phyloP scores from a whole-genome alignment of 2,797 vertebrate species.

The Pseudomugil tenellus region DNA sequence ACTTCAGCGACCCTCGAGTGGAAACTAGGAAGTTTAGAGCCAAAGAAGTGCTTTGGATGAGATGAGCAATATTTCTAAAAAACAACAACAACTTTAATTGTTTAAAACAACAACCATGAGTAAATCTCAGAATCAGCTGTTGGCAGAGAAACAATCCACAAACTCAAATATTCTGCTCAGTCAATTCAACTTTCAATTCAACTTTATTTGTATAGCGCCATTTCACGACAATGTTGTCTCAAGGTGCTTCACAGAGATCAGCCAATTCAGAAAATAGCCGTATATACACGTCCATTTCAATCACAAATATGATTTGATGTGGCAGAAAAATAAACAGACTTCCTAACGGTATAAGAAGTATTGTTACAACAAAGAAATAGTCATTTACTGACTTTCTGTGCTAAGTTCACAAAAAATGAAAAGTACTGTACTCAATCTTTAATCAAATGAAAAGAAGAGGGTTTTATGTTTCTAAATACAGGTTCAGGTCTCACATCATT shows the following conservation, averaged over 20 bases:
- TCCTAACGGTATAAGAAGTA: neutral
- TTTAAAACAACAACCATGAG: neutral
- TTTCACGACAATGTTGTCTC: too few relatives aligned
- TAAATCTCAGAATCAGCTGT: neutral
- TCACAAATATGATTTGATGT: neutral
- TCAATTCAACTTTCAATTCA: too few relatives aligned
- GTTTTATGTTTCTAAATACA: neutral
- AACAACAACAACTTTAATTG: too few relatives aligned
- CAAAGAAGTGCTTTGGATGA: too few relatives aligned
- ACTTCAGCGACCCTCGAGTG: too few relatives aligned
- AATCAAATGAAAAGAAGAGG: neutral
- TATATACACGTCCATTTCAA: neutral
- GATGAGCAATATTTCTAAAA: too few relatives aligned
- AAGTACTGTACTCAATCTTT: neutral
- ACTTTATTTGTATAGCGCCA: too few relatives aligned
- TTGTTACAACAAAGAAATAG: neutral
- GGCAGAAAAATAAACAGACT: neutral
- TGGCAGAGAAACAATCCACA: neutral
- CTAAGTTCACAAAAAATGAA: neutral
- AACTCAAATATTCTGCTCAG: neutral
- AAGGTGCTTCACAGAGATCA: too few relatives aligned
- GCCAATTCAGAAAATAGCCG: too few relatives aligned
- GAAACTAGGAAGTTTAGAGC: too few relatives aligned
- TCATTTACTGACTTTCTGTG: neutral
- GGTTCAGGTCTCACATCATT: neutral